Evolutionary conservation across 1,140 invertebrate genomes (phyloP), one percentile per base, ranked within the genome.

Genomic region (Pseudomyrmex concolor): DNA sequence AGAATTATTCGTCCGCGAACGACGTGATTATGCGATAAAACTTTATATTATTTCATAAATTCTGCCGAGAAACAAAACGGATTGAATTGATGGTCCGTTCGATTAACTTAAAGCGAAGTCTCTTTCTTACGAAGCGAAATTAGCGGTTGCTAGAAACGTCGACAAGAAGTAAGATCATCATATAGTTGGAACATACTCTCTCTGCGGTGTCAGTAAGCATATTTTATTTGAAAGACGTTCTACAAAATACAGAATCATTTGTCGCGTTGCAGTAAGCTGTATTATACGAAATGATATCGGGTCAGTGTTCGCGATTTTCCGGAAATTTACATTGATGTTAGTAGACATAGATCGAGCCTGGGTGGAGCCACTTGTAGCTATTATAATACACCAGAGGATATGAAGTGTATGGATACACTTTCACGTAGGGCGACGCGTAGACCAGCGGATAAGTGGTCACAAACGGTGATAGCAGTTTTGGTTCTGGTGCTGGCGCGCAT

Each of bases 371-470:
- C 45, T 73, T 87, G 60, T 89, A 87, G 4, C 67, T 43, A 17
- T 84, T 50, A 8, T 63, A 84, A 73, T 90, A 90, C 15, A 86
- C 60, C 17, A 89, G 22, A 13, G 89, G 89, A 15, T 72, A 12
- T 13, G 70, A 22, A 0, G 62, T 57, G 88, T 88, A 25, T 9
- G 87, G 88, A 12, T 88, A 50, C 0, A 86, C 60, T 48, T 88
- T 90, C 0, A 84, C 59, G 77, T 89, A 90, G 10, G 76, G 51
- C 10, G 84, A 63, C 15, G 88, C 45, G 43, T 89, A 89, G 48
- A 84, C 45, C 25, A 89, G 0, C 1, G 80, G 70, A 50, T 78
- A 72, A 22, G 63, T 25, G 15, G n/a, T 10, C 50, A 87, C 2
- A n/a, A 72, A 3, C 25, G 86, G 77, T 1, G 73, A 50, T 43